Percentiles rank a stretch among this genome's conserved stretches.
These are phyloP conservation scores for Ceratosolen fusciceps DNA, from an alignment of 1,140 invertebrate genomes.

Conservation along the genomic window DNA sequence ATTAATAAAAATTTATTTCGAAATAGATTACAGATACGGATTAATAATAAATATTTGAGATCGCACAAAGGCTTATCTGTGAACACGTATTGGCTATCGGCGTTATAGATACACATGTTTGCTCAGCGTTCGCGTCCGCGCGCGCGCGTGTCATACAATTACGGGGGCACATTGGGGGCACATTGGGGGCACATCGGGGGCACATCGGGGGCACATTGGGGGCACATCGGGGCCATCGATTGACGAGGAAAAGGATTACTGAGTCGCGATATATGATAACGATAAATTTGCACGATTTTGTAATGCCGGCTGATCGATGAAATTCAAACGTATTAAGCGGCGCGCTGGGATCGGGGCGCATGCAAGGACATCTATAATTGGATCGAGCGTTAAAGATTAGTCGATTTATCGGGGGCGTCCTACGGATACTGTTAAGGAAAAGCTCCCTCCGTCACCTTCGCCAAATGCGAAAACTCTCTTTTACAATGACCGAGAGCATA, in stretches of 20 bases:
- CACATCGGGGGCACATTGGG: neutral
- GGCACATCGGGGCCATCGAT: too few relatives aligned
- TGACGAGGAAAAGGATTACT: too few relatives aligned
- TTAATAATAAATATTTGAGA: slow-evolving; percentile 12
- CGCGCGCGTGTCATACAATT: neutral
- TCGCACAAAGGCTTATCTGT: neutral
- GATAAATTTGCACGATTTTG: neutral
- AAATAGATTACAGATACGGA: neutral
- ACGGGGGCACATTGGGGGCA: neutral
- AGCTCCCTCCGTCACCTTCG: neutral
- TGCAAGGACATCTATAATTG: slow-evolving; percentile 18
- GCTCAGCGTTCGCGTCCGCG: neutral
- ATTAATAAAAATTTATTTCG: neutral
- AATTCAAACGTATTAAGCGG: slow-evolving; percentile 20
- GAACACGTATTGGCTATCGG: neutral
- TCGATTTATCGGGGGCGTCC: neutral
- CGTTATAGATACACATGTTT: neutral
- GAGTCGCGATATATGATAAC: too few relatives aligned
- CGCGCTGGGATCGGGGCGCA: neutral
- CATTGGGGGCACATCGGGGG: neutral
- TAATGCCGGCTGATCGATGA: neutral
- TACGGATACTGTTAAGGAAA: neutral
- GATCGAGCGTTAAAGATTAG: slow-evolving; percentile 1
- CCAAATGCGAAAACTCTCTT: neutral
- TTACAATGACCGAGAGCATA: slow-evolving; percentile 6